phyloP scores from a whole-genome alignment of 2,113 vertebrate species.

The Columba janthina region DNA sequence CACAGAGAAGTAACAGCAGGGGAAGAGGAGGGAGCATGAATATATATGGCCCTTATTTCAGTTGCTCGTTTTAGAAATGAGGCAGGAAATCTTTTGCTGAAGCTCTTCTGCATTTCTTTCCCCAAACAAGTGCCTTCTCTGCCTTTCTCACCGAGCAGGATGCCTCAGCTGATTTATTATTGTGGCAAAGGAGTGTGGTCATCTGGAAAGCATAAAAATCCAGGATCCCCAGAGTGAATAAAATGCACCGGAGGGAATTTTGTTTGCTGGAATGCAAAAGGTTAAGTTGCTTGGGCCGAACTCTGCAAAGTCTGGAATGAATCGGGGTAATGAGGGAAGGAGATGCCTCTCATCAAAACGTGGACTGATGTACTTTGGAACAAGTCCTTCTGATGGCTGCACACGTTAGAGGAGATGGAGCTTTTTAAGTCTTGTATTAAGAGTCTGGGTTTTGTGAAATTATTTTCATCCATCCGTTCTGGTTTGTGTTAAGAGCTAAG shows the following conservation, averaged over 20 bases:
- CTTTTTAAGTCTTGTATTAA: background rate
- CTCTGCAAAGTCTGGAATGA: background rate
- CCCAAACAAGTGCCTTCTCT: background rate
- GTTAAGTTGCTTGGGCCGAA: background rate
- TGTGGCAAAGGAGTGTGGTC: background rate
- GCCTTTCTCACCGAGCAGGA: background rate
- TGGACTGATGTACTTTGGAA: background rate
- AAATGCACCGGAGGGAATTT: background rate
- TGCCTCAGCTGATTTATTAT: background rate
- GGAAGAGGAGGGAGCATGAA: background rate
- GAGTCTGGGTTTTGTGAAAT: background rate
- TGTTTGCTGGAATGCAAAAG: background rate
- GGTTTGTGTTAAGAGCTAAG: background rate
- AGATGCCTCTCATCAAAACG: background rate
- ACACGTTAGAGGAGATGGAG: background rate
- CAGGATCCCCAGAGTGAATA: background rate
- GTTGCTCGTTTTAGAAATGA: background rate
- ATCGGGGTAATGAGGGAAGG: background rate
- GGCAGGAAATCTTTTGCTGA: background rate
- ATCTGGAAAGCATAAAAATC: background rate
- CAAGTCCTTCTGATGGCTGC: background rate
- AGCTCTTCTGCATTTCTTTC: background rate
- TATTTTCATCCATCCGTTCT: background rate
- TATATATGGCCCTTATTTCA: background rate
- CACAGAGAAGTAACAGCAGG: slow-evolving; percentile 1